Evolutionary conservation across 2,113 vertebrate species (phyloP).

Genomic region (Zingel zingel): DNA sequence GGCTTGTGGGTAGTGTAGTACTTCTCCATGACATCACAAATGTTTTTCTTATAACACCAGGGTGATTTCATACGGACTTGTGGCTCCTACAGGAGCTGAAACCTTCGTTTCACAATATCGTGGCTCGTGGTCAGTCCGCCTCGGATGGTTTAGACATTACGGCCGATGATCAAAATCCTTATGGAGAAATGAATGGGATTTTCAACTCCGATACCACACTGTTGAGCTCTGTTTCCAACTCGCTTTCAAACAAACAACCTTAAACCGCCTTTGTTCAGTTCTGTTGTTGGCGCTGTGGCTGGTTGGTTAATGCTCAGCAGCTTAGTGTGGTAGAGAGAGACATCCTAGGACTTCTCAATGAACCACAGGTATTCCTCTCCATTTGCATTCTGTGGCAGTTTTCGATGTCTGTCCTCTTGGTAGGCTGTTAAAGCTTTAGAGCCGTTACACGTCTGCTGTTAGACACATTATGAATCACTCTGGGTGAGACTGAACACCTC

Average conservation of each 20-base stretch:
- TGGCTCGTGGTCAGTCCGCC: too few species aligned
- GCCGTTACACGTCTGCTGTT: conserved; percentile 16
- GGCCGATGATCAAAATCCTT: too few species aligned
- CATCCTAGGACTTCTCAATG: not conserved
- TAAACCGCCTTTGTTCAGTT: not conserved
- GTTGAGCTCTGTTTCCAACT: not conserved
- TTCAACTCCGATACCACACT: too few species aligned
- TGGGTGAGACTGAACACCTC: not conserved
- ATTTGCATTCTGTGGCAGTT: not conserved
- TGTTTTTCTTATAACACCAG: too few species aligned
- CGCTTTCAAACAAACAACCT: not conserved
- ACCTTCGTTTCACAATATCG: too few species aligned
- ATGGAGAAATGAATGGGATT: too few species aligned
- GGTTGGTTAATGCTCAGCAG: not conserved
- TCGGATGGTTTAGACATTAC: too few species aligned
- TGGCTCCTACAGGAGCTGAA: too few species aligned
- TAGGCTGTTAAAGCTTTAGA: not conserved
- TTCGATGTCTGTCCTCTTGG: not conserved
- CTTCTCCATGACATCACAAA: too few species aligned
- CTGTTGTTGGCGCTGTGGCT: not conserved
- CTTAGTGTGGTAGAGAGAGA: not conserved
- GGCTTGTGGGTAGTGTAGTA: too few species aligned
- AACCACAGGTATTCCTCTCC: conserved; percentile 34
- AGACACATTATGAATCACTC: not conserved
- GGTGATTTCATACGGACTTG: too few species aligned